These are phyloP conservation scores for Agrotis ipsilon DNA, from an alignment of 2,888 invertebrate genomes.

Conservation along the genomic window DNA sequence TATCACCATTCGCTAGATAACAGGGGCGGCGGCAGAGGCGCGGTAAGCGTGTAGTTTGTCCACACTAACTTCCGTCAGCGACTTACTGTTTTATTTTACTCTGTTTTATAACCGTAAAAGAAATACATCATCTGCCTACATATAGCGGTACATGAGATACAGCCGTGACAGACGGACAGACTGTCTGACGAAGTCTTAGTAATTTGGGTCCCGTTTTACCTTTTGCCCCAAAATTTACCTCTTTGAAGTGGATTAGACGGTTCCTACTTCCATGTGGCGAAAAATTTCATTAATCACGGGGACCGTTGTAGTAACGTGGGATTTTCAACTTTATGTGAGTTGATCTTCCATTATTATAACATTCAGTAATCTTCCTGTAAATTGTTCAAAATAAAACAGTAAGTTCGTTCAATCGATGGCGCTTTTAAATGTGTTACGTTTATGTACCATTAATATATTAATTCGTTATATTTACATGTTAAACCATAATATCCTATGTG, in stretches of 20 bases:
- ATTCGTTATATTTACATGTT: constrained; percentile 53
- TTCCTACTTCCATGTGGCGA: too few relatives aligned
- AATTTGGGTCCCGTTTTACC: too few relatives aligned
- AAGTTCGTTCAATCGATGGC: constrained; percentile 75
- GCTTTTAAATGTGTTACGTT: constrained; percentile 73
- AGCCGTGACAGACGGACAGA: too few relatives aligned
- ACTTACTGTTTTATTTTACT: constrained; percentile 72
- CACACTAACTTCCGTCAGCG: constrained; percentile 86
- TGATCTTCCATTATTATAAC: not conserved
- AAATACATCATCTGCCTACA: too few relatives aligned
- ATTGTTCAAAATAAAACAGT: constrained; percentile 69
- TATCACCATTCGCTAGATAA: constrained; percentile 70
- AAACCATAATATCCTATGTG: constrained; percentile 52
- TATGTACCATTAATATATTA: constrained; percentile 60
- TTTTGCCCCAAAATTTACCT: too few relatives aligned
- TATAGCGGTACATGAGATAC: too few relatives aligned
- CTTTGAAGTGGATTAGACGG: too few relatives aligned
- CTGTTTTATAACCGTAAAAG: too few relatives aligned
- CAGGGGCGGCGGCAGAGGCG: constrained; percentile 79
- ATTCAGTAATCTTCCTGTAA: not conserved
- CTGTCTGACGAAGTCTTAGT: too few relatives aligned
- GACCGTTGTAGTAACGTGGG: too few relatives aligned
- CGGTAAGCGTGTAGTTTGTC: constrained; percentile 83
- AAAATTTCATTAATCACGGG: too few relatives aligned
- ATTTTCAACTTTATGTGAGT: too few relatives aligned